These are phyloP conservation scores for Allolobophora icterica DNA, from an alignment of 2,888 invertebrate species.

Conservation along the genomic window DNA sequence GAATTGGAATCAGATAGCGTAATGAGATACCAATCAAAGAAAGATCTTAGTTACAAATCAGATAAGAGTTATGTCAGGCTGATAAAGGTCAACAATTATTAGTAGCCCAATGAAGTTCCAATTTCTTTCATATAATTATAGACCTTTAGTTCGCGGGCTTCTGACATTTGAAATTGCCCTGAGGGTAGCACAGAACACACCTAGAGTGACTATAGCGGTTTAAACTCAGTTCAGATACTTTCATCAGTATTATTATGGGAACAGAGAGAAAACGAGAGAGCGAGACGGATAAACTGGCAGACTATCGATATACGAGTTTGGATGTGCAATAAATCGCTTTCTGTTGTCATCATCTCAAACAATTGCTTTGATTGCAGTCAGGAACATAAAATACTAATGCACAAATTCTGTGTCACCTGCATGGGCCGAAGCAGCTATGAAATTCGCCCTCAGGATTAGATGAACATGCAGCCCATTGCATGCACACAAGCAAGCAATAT, in stretches of 20 bases:
- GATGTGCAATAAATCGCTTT: not conserved
- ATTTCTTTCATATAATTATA: too few relatives aligned
- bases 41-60: too few relatives aligned
- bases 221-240: not conserved
- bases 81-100: too few relatives aligned
- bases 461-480: not conserved
- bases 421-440: not conserved
- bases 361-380: not conserved
- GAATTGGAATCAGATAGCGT: too few relatives aligned
- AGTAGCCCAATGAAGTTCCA: too few relatives aligned
- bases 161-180: too few relatives aligned
- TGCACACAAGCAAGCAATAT: not conserved
- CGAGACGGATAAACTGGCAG: not conserved
- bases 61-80: too few relatives aligned
- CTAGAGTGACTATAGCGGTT: too few relatives aligned
- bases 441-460: not conserved
- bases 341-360: not conserved
- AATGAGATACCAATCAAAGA: too few relatives aligned
- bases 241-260: not conserved
- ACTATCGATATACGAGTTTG: not conserved
- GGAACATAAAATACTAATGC: not conserved
- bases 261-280: not conserved
- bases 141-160: too few relatives aligned
- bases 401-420: not conserved
- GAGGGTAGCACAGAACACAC: too few relatives aligned